Evolutionary conservation across 2,888 invertebrate species (phyloP), one percentile per base, ranked within the genome.

Genomic region (Acleris sparsana): DNA sequence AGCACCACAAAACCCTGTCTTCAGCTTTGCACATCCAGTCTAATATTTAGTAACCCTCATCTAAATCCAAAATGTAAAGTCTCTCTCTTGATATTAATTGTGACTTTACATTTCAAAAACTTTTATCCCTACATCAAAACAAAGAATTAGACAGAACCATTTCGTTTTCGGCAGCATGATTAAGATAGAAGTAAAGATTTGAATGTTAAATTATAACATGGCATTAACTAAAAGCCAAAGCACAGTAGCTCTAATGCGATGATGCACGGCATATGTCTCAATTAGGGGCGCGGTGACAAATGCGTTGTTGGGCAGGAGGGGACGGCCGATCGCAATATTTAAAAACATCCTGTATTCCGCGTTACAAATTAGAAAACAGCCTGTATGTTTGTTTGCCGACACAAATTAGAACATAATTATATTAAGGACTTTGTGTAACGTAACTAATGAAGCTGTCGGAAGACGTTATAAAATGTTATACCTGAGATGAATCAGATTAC

Each of bases 231-330:
- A 63, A 43, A 29, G 51, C 43, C 51, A 18, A 66, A 53, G 17
- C 25, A 52, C 48, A 25, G 20, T 53, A 61, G 44, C 13, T 53
- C 51, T 60, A 52, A 52, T 49, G 59, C 52, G 49, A 65, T 65
- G 65, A 61, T 65, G 53, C 25, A 60, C 60, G 49, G 55, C 65
- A 88, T 89, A 83, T 79, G 82, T 89, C 87, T 87, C 88, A 89
- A 89, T 90, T 89, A 89, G 88, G 79, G 75, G 79, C 82, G 84
- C 84, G 51, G 71, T 68, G 74, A 77, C 80, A 78, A 83, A 79
- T 74, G 72, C 73, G 60, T 67, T 63, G 25, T 20, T 39, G 18
- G n/a, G 6, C 1, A 22, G n/a, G 57, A 55, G 65, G 65, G 60
- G 44, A 44, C 13, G 43, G 46, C 17, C 49, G 49, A 39, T 55